Conservation (phyloP, 2,113 vertebrate genomes). For the Lepidothrix coronata region DNA sequence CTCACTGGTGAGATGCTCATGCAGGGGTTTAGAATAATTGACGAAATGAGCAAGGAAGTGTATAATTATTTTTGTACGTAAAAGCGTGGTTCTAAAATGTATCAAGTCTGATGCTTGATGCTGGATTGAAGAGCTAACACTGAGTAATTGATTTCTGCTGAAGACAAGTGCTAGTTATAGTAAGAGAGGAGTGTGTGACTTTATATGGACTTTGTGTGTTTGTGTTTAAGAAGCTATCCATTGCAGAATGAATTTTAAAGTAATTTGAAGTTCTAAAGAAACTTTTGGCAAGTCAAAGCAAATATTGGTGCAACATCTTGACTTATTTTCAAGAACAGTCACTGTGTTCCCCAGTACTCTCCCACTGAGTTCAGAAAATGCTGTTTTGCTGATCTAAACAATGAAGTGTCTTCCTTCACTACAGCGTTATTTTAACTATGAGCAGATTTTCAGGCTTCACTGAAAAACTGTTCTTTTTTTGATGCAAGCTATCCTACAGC, state of each 20-base stretch:
- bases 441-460: neutral
- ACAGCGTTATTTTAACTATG: neutral
- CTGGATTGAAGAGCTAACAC: neutral
- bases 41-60: neutral
- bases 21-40: slow-evolving; percentile 14
- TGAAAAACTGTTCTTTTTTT: neutral
- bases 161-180: neutral
- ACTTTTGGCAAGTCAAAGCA: neutral
- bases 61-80: neutral
- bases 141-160: neutral
- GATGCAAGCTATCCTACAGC: neutral
- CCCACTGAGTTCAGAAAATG: neutral
- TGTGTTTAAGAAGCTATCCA: neutral
- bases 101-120: neutral
- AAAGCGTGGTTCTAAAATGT: neutral
- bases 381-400: neutral
- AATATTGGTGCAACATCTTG: neutral
- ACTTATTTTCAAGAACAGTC: neutral
- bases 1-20: slow-evolving; percentile 87
- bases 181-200: neutral
- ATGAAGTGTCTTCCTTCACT: neutral
- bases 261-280: neutral
- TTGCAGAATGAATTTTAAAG: neutral
- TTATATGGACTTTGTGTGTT: neutral
- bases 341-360: neutral